Evolutionary conservation across 64 coral and sea anemone species (phyloP).

Genomic region (Trachythela sp.): DNA sequence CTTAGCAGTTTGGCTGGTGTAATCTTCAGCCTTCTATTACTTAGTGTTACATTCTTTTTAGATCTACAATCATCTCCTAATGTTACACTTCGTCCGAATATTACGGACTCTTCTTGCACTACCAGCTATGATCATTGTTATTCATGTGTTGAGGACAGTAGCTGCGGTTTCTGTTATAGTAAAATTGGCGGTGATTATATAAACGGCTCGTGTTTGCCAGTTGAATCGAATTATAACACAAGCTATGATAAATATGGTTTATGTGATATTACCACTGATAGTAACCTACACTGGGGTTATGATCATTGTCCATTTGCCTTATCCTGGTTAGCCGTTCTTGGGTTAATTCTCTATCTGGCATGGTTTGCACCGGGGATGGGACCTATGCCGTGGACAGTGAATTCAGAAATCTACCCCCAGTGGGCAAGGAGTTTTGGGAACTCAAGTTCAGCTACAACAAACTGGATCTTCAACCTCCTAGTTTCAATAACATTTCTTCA

Average conservation of each 20-base stretch:
- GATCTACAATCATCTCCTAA: constrained; percentile 47
- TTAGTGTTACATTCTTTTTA: constrained; percentile 75
- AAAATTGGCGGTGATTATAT: constrained; percentile 32
- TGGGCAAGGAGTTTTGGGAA: constrained; percentile 92
- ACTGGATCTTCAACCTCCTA: constrained; percentile 82
- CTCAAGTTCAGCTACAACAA: constrained; percentile 66
- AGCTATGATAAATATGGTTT: constrained; percentile 51
- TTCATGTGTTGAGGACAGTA: constrained; percentile 39
- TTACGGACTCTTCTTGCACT: neutral
- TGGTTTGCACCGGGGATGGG: constrained; percentile 89
- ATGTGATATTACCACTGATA: constrained; percentile 30
- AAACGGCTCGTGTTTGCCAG: constrained; percentile 72
- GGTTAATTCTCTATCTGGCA: constrained; percentile 65
- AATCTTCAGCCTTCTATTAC: constrained; percentile 55
- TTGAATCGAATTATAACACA: constrained; percentile 32
- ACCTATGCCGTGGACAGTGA: constrained; percentile 93
- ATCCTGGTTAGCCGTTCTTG: constrained; percentile 70
- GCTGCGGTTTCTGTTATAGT: constrained; percentile 82
- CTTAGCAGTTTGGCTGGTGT: constrained; percentile 72
- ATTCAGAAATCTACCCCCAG: constrained; percentile 87
- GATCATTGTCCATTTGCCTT: constrained; percentile 65
- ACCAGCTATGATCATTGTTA: constrained; percentile 36
- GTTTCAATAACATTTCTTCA: constrained; percentile 88
- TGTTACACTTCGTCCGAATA: constrained; percentile 12
- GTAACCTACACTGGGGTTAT: constrained; percentile 30